Conservation (phyloP, 2,113 vertebrate genomes). For the Ochotona curzoniae region DNA sequence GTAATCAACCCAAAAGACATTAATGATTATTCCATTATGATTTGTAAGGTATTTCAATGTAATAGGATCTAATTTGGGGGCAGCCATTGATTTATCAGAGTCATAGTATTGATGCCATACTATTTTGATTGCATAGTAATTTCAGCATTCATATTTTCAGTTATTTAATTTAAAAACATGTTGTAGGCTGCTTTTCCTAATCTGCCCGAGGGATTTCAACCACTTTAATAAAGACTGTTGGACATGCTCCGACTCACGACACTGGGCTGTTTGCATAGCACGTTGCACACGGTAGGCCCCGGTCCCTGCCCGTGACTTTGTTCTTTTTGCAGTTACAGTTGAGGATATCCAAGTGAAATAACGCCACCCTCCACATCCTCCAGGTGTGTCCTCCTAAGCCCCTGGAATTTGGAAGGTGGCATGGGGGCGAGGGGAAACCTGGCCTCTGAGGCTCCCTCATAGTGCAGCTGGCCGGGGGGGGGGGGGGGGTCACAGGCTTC, state of each 20-base stretch:
- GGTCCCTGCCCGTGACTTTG: too few species aligned
- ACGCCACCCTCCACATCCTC: too few species aligned
- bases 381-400: too few species aligned
- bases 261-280: too few species aligned
- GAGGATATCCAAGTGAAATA: too few species aligned
- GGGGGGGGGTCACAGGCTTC: not conserved
- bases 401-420: too few species aligned
- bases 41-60: not conserved
- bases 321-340: too few species aligned
- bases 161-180: not conserved
- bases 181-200: not conserved
- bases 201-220: too few species aligned
- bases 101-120: not conserved
- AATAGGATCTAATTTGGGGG: not conserved
- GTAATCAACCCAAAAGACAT: not conserved
- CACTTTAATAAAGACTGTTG: too few species aligned
- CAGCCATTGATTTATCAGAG: not conserved
- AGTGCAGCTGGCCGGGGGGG: not conserved
- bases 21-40: not conserved
- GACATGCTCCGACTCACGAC: too few species aligned
- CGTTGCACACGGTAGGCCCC: too few species aligned
- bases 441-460: not conserved
- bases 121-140: not conserved
- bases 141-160: conserved; percentile 2
- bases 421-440: not conserved